Conservation (phyloP, 2,797 vertebrate genomes). For the Muscicapa striata region DNA sequence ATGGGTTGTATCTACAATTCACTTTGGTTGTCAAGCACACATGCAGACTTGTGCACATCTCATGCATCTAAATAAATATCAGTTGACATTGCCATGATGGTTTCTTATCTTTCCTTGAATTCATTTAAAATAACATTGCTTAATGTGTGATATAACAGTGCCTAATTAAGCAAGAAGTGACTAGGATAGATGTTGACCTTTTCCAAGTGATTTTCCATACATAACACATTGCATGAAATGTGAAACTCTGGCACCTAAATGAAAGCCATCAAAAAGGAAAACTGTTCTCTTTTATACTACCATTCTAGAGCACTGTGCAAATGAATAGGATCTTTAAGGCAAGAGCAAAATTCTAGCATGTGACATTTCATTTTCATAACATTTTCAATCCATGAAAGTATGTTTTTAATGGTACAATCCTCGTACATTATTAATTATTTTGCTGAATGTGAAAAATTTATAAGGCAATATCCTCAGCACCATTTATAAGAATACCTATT, state of each 20-base stretch:
- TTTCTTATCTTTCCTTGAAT: neutral
- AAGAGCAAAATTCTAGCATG: neutral
- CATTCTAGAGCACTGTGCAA: neutral
- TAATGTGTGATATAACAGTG: neutral
- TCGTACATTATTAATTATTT: slow-evolving; percentile 53
- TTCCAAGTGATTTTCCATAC: slow-evolving; percentile 15
- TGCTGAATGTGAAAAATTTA: slow-evolving; percentile 45
- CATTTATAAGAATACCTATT: slow-evolving; percentile 43
- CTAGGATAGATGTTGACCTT: neutral
- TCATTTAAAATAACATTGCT: neutral
- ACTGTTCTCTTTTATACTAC: neutral
- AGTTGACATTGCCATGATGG: neutral
- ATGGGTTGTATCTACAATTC: neutral
- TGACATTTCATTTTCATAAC: slow-evolving; percentile 44
- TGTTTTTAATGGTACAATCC: slow-evolving; percentile 41
- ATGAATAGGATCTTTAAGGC: neutral
- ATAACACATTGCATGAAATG: neutral
- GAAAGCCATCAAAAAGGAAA: slow-evolving; percentile 5
- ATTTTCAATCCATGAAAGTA: slow-evolving; percentile 1
- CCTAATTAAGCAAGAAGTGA: slow-evolving; percentile 31
- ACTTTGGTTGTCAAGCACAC: neutral
- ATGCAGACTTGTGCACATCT: fast-evolving
- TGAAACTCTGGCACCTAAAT: neutral
- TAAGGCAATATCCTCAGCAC: slow-evolving; percentile 28
- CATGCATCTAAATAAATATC: neutral